Conservation (phyloP, 1,140 invertebrate genomes). For the Drosophila kikkawai region DNA sequence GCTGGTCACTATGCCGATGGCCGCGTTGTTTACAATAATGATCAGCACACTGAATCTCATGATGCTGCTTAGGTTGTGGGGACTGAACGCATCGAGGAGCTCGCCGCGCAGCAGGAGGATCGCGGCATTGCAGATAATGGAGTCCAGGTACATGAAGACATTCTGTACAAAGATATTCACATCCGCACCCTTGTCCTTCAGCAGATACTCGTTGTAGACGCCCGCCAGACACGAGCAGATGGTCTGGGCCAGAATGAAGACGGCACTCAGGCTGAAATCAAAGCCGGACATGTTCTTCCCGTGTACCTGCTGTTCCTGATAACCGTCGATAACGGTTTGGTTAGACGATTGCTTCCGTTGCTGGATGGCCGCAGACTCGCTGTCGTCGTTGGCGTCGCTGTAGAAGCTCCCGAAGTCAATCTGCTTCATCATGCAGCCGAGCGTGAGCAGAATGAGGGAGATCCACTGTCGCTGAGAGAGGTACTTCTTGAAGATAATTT, state of each 20-base stretch:
- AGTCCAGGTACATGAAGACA: slow-evolving; percentile 98
- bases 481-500: slow-evolving; percentile 95
- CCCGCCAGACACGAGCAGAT: slow-evolving; percentile 97
- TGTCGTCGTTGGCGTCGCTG: slow-evolving; percentile 71
- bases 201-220: slow-evolving; percentile 97
- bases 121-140: slow-evolving; percentile 94
- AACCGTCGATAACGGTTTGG: background rate
- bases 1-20: slow-evolving; percentile 96
- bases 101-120: slow-evolving; percentile 89
- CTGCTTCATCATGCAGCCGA: slow-evolving; percentile 97
- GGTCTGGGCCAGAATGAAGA: slow-evolving; percentile 93
- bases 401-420: slow-evolving; percentile 87
- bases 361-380: slow-evolving; percentile 58
- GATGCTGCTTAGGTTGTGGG: slow-evolving; percentile 87
- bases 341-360: slow-evolving; percentile 5
- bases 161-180: slow-evolving; percentile 97
- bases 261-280: slow-evolving; percentile 89
- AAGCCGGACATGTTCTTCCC: slow-evolving; percentile 85
- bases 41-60: slow-evolving; percentile 90
- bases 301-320: slow-evolving; percentile 56
- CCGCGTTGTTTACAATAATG: slow-evolving; percentile 95
- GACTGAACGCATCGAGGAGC: slow-evolving; percentile 87
- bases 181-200: slow-evolving; percentile 93
- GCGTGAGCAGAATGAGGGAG: slow-evolving; percentile 93
- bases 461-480: slow-evolving; percentile 95